Conservation (phyloP, 2,888 invertebrate species). For the Eupithecia exiguata region DNA sequence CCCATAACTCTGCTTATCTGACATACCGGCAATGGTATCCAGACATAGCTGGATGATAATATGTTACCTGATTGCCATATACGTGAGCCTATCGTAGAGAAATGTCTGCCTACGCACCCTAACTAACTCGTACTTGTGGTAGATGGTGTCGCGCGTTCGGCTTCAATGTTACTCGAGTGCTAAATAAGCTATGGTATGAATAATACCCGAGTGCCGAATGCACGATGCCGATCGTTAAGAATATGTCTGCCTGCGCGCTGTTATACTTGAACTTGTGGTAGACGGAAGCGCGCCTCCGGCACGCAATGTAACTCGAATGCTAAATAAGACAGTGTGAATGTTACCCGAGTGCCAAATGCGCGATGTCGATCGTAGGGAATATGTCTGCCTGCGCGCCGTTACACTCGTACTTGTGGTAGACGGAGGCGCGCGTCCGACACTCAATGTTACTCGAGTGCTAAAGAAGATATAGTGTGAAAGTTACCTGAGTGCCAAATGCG, state of each 20-base stretch:
- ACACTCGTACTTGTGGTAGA: constrained; percentile 90
- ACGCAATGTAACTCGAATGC: constrained; percentile 64
- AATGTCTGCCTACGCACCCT: too few relatives aligned
- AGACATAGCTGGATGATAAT: too few relatives aligned
- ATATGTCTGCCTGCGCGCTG: too few relatives aligned
- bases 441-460: constrained; percentile 50
- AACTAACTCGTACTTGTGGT: too few relatives aligned
- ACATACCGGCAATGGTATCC: neutral
- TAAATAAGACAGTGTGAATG: neutral
- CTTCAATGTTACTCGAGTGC: constrained; percentile 64
- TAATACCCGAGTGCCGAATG: constrained; percentile 86
- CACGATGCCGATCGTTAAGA: constrained; percentile 77
- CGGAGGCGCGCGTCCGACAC: constrained; percentile 84
- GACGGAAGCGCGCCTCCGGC: constrained; percentile 83
- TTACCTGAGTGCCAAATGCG: constrained; percentile 88
- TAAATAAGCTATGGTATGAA: neutral
- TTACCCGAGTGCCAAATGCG: constrained; percentile 86
- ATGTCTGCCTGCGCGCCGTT: constrained; percentile 84
- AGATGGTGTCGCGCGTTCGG: constrained; percentile 76
- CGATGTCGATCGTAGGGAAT: constrained; percentile 78
- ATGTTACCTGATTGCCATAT: too few relatives aligned
- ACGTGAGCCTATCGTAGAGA: too few relatives aligned
- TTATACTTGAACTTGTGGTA: too few relatives aligned
- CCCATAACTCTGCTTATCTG: neutral
- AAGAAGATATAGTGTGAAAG: neutral